phyloP scores from a whole-genome alignment of 2,888 invertebrate genomes.

The Drosophila ustulata region DNA sequence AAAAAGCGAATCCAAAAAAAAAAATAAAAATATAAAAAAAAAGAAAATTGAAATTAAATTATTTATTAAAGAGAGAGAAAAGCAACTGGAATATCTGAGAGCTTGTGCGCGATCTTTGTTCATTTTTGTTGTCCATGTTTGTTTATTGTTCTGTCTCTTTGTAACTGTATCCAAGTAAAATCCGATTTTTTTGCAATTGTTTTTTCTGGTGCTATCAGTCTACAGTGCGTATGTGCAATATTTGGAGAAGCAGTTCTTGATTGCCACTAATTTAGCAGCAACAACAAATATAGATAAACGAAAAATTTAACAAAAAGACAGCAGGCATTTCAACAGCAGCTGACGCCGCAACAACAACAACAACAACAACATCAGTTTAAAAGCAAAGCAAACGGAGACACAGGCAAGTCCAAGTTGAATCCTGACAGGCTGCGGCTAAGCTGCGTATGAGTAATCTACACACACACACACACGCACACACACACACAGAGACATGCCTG shows the following conservation, averaged over 20 bases:
- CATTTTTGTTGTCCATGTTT: conserved; percentile 12
- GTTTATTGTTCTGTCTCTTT: conserved; percentile 3
- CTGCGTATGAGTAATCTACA: conserved; percentile 67
- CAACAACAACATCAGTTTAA: neutral
- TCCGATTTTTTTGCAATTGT: conserved; percentile 45
- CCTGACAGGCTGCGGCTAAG: conserved; percentile 38
- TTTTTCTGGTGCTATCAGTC: conserved; percentile 53
- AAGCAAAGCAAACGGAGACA: conserved; percentile 11
- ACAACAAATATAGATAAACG: conserved; percentile 1
- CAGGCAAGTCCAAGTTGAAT: conserved; percentile 66
- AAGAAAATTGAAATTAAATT: conserved; percentile 1
- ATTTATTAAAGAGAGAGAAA: neutral
- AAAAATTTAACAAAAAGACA: conserved; percentile 13
- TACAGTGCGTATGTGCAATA: conserved; percentile 73
- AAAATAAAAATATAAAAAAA: conserved; percentile 6
- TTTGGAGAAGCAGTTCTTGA: conserved; percentile 22
- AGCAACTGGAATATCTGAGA: conserved; percentile 14
- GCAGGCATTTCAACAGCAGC: conserved; percentile 10
- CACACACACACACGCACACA: conserved; percentile 3
- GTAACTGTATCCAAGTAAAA: neutral
- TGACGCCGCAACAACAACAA: conserved; percentile 3
- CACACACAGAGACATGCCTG: neutral
- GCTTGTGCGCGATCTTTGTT: conserved; percentile 21
- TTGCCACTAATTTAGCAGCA: conserved; percentile 12
- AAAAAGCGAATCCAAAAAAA: conserved; percentile 5